Conservation (phyloP, 2,113 vertebrate genomes). For the Prionailurus viverrinus region DNA sequence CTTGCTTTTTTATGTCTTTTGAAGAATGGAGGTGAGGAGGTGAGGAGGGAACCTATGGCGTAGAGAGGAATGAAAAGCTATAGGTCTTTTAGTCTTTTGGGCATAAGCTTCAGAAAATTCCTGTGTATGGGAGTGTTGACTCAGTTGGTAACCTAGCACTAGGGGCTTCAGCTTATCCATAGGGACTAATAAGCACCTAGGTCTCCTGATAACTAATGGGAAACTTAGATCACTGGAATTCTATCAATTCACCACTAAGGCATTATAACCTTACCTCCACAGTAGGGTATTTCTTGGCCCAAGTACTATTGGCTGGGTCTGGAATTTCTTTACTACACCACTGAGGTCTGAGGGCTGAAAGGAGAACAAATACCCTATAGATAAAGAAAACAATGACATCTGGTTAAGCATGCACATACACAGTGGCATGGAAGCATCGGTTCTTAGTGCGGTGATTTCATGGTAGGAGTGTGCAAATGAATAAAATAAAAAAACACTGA, state of each 20-base stretch:
- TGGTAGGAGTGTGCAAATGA: neutral
- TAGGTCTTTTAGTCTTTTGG: neutral
- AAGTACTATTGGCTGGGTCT: slow-evolving; percentile 87
- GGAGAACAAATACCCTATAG: slow-evolving; percentile 69
- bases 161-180: neutral
- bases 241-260: neutral
- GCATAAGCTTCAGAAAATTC: slow-evolving; percentile 1
- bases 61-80: neutral
- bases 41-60: neutral
- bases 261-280: slow-evolving; percentile 81
- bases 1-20: slow-evolving; percentile 9
- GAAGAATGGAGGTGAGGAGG: neutral
- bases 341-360: slow-evolving; percentile 74
- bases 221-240: neutral
- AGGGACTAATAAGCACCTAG: neutral
- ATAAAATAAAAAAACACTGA: neutral
- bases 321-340: slow-evolving; percentile 85
- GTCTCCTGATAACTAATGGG: neutral
- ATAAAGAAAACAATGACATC: neutral
- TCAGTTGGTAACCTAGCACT: neutral
- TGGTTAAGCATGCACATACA: neutral
- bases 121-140: neutral
- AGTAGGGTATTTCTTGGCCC: slow-evolving; percentile 80
- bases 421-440: neutral
- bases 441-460: neutral